Evolutionary conservation across 2,888 invertebrate genomes (phyloP).

Genomic region (Cinara cedri): DNA sequence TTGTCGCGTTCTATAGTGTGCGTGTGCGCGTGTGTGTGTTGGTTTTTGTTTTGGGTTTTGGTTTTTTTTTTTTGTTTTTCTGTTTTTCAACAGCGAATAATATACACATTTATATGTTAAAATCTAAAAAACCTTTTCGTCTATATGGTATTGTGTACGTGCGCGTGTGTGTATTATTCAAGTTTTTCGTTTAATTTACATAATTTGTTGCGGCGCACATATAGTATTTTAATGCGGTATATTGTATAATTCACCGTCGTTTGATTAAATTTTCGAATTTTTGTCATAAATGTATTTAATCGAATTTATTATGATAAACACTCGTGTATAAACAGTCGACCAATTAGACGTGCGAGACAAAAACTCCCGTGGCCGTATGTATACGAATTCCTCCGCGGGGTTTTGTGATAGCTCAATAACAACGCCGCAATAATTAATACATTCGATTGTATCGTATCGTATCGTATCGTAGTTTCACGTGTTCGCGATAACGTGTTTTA

Average conservation of each 20-base stretch:
- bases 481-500: background rate
- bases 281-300: conserved; percentile 30
- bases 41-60: no score
- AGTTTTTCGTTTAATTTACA: conserved; percentile 37
- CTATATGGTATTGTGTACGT: conserved; percentile 2
- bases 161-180: conserved; percentile 1
- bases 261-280: conserved; percentile 23
- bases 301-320: background rate
- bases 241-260: background rate
- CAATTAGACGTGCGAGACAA: background rate
- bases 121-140: conserved; percentile 33
- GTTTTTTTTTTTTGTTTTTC: background rate
- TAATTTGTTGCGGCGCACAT: conserved; percentile 12
- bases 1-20: no score
- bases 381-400: background rate
- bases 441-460: conserved; percentile 28
- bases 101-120: conserved; percentile 36
- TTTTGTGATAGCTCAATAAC: conserved; percentile 29
- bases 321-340: background rate
- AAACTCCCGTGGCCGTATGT: background rate
- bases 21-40: no score
- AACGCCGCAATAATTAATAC: conserved; percentile 13
- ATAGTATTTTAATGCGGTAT: conserved; percentile 16
- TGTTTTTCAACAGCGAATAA: conserved; percentile 5
- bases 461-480: background rate